phyloP scores from a whole-genome alignment of 2,797 vertebrate species.

The Pelobates cultripes region DNA sequence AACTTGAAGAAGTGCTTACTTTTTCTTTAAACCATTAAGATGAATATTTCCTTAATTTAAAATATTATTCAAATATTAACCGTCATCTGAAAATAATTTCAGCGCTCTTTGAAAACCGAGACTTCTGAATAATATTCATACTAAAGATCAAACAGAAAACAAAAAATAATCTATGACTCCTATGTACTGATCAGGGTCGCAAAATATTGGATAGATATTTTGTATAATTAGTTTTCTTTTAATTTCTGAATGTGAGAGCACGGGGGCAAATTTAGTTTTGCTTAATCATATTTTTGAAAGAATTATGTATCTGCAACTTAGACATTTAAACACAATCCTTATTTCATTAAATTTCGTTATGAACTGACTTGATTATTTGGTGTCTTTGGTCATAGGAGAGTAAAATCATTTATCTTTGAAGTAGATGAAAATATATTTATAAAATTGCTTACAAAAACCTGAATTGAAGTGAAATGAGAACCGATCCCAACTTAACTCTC shows the following conservation, averaged over 20 bases:
- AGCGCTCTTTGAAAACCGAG: neutral
- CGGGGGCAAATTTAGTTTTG: neutral
- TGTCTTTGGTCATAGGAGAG: slow-evolving; percentile 1
- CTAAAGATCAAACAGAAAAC: neutral
- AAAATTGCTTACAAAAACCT: neutral
- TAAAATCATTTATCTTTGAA: neutral
- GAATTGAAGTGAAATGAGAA: no score
- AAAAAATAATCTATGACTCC: neutral
- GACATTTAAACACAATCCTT: neutral
- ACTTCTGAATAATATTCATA: neutral
- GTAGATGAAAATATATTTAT: neutral
- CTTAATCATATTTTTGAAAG: neutral
- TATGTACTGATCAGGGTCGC: neutral
- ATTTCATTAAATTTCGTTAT: neutral
- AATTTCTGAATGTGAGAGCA: neutral
- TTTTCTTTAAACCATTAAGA: neutral
- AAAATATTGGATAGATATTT: neutral
- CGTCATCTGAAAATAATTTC: no score
- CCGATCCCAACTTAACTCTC: no score
- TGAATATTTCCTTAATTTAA: neutral
- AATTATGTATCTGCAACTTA: neutral
- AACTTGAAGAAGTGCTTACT: no score
- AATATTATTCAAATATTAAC: neutral
- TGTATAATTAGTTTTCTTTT: neutral
- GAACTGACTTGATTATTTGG: neutral